Evolutionary conservation across 2,888 invertebrate genomes (phyloP).

Genomic region (Eulithis testata): DNA sequence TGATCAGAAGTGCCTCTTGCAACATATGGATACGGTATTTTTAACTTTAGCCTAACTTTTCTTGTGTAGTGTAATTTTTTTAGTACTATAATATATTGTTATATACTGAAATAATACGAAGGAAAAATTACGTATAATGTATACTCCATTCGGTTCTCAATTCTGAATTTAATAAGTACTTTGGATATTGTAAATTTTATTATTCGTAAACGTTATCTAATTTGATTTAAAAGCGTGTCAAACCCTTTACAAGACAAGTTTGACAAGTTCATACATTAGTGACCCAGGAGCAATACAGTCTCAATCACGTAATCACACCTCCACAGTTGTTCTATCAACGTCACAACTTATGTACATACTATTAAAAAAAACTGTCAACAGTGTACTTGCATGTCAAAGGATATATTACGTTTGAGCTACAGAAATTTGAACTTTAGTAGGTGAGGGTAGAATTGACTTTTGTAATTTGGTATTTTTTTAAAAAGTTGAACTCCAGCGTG

Average conservation of each 20-base stretch:
- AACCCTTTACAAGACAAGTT: conserved; percentile 32
- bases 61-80: too few species aligned
- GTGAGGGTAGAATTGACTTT: conserved; percentile 43
- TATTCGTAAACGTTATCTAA: too few species aligned
- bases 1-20: too few species aligned
- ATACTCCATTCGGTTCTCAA: too few species aligned
- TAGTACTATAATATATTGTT: too few species aligned
- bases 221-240: conserved; percentile 9
- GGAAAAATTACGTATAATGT: too few species aligned
- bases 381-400: conserved; percentile 9
- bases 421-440: conserved; percentile 14
- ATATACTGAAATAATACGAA: too few species aligned
- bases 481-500: conserved; percentile 70
- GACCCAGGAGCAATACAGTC: conserved; percentile 33
- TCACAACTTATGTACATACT: conserved; percentile 15
- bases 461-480: conserved; percentile 42
- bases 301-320: conserved; percentile 48
- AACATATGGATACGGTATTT: too few species aligned
- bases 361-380: conserved; percentile 1
- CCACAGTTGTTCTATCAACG: conserved; percentile 54
- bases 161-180: too few species aligned
- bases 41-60: too few species aligned
- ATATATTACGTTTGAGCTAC: neutral
- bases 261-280: conserved; percentile 37
- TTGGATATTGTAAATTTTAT: too few species aligned